Evolutionary conservation across 30 jellyfish, hydroid and myxozoan species (phyloP), one percentile per base, ranked within the genome.

Genomic region (Chrysaora quinquecirrha): DNA sequence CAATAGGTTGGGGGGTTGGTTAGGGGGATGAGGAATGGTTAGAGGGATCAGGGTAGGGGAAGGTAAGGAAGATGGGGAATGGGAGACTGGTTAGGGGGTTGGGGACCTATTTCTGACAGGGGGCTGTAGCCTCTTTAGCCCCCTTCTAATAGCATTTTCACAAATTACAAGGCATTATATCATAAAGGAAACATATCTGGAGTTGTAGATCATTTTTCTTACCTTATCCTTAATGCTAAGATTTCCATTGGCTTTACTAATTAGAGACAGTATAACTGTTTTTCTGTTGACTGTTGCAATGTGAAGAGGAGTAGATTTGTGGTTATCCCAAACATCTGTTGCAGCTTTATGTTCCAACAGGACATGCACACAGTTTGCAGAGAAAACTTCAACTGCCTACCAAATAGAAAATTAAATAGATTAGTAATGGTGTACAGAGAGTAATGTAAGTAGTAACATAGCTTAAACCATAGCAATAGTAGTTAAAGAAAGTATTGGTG

Each of bases 241-340:
- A 48, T 80, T 49, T 16, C 90, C 90, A 80, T 80, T 48, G 19
- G 90, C 66, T 46, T 80, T 68, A 61, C 83, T 34, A 16, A 80
- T 65, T 7, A 80, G 50, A 23, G 83, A 75, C 50, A 80, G 48
- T 12, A 80, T 65, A n/a, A 52, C 61, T 27, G 90, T 68, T 28
- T 80, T 80, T 34, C 58, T 80, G 66, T 80, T 80, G 63, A 80
- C 90, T 21, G 90, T 80, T 30, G 90, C 90, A 21, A 80, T 52
- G 34, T 80, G 90, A 22, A 80, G 20, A 25, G 90, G 90, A 7
- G 90, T 80, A 4, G 90, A 80, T 47, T 46, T 34, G 20, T 80
- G 71, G 46, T 38, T 64, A 49, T 65, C 83, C 78, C 83, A 50
- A 1, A 49, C 73, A 56, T 80, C 90, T 21, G 83, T 58, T 0